A percentile compares a stretch with the other conserved stretches of the same genome.
Evolutionary conservation across 1,140 invertebrate species (phyloP).

Genomic region (Drosophila pseudoobscura): DNA sequence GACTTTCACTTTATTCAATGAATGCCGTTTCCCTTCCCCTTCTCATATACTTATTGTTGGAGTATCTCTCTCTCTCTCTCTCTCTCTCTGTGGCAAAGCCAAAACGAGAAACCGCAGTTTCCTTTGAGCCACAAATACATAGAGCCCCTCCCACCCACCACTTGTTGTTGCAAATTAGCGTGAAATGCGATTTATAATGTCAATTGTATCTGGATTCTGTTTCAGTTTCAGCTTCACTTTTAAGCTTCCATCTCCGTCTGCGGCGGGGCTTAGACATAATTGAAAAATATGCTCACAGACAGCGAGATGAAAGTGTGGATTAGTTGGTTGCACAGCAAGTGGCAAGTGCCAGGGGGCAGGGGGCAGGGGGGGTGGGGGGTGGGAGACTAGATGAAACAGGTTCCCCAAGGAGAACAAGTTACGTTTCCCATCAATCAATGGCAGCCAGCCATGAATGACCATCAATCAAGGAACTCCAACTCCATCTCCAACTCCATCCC

Average conservation of each 20-base stretch:
- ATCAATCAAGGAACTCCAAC: constrained; percentile 56
- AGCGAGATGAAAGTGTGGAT: constrained; percentile 72
- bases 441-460: constrained; percentile 13
- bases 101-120: too few relatives aligned
- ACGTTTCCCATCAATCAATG: constrained; percentile 58
- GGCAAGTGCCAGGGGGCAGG: too few relatives aligned
- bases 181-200: constrained; percentile 82
- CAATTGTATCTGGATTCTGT: constrained; percentile 49
- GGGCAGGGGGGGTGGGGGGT: too few relatives aligned
- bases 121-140: too few relatives aligned
- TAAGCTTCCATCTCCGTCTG: constrained; percentile 1
- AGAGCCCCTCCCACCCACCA: not conserved
- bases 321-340: constrained; percentile 44
- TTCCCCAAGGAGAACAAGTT: not conserved
- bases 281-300: constrained; percentile 60
- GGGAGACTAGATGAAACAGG: not conserved
- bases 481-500: not conserved
- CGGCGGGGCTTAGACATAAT: constrained; percentile 50
- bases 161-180: constrained; percentile 77
- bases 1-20: not conserved
- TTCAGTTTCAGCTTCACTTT: constrained; percentile 2
- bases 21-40: not conserved
- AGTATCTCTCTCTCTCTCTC: too few relatives aligned
- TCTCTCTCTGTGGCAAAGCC: too few relatives aligned
- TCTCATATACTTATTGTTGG: not conserved